Base-by-base conservation (phyloP, 2,888 invertebrate genomes). In the Synanthedon tipuliformis region DNA sequence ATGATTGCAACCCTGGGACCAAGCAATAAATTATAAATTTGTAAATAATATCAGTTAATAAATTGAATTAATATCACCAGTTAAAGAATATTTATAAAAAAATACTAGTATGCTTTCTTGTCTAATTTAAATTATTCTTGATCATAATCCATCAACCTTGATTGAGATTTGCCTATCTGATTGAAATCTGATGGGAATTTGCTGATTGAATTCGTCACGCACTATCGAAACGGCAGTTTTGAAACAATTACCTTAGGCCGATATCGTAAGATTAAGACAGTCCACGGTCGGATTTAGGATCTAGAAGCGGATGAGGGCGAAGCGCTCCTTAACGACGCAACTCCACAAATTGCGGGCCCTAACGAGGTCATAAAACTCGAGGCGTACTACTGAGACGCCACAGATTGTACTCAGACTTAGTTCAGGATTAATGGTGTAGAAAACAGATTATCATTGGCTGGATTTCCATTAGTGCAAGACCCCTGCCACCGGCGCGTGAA, bases 401-500 rank as follows among this genome's bases (percentile, higher is more conserved):
- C 86, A 86, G 86, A 85, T 84, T 83, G 83, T 78, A 71, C 85
- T 81, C 74, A 85, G 86, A 81, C 85, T 86, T 86, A 88, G 83
- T 85, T 83, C 74, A 81, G 87, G 88, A 88, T 88, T 88, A 88
- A 88, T 88, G 88, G 86, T 86, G 86, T 85, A 87, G 88, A 88
- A 88, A 88, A 86, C 87, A 88, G 88, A 88, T 88, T 88, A 88
- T 88, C 88, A 88, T 88, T 87, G 85, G 83, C 81, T 74, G 82
- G 81, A 81, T 85, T 85, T 85, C 86, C 81, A 85, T 85, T 86
- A 84, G 79, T 70, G 55, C 57, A 51, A 73, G 81, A 80, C 86
- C 86, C 86, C 86, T 86, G 82, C 87, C 82, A 81, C 68, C 83
- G 81, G 77, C 83, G 86, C 86, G 86, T 86, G 83, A 86, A 84